These are phyloP conservation scores for Corynorhinus townsendii DNA, from an alignment of 2,113 vertebrate species.

Conservation along the genomic window DNA sequence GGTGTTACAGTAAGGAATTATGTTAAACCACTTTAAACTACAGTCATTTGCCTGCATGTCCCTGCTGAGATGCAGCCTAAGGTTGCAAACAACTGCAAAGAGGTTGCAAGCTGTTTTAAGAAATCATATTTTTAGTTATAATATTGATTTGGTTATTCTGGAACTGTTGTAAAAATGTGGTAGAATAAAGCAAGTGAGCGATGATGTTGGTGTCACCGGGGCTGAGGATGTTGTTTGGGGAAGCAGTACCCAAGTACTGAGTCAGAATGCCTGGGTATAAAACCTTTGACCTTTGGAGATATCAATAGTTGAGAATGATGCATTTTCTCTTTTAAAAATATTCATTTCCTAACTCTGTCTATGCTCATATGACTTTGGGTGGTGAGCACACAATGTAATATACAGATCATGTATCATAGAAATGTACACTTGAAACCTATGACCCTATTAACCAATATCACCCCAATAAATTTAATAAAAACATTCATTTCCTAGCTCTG, in stretches of 20 bases:
- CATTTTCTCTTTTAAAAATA: not conserved
- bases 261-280: not conserved
- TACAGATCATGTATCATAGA: no score
- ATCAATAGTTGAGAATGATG: not conserved
- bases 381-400: no score
- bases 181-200: not conserved
- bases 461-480: not conserved
- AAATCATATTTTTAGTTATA: not conserved
- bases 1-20: not conserved
- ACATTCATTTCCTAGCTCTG: not conserved
- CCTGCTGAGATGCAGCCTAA: not conserved
- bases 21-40: not conserved
- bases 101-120: not conserved
- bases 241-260: not conserved
- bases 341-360: not conserved
- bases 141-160: not conserved
- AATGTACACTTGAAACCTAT: no score
- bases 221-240: not conserved
- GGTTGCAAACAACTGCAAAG: constrained; percentile 24
- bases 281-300: not conserved
- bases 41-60: not conserved
- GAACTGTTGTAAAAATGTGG: not conserved
- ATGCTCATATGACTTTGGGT: no score
- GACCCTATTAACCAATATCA: no score
- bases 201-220: not conserved